Base-by-base conservation (phyloP, 2,888 invertebrate species). In the Steinernema hermaphroditum region DNA sequence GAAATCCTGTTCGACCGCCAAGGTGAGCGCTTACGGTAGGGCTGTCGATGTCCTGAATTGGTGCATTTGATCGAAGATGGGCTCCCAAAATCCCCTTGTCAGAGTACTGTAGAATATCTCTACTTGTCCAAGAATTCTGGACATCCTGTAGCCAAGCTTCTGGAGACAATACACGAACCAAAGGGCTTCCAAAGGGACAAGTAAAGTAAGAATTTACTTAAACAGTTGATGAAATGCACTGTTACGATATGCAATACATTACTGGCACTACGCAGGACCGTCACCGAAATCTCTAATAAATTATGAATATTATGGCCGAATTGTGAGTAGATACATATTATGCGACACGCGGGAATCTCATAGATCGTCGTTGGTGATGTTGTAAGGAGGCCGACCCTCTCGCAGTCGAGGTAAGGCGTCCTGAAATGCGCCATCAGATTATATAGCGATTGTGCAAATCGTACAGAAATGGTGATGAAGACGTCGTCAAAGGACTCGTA, bases 381-480 rank as follows among this genome's bases (percentile, higher is more conserved):
- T 62, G 62, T 22, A 50, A 4, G 34, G 62, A 6, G 62, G 62
- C 32, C 62, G 32, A n/a, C 62, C 29, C 32, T 62, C 62, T 9
- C 62, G 62, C 8, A 62, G 62, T 24, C 62, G 62, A 14, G 62
- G 62, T 2, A 62, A 29, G 4, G 62, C 62, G 62, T 62, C 62
- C 62, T 62, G 34, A 37, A 37, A 8, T 37, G 4, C 6, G 37
- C n/a, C n/a, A n/a, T n/a, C n/a, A n/a, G n/a, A n/a, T n/a, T n/a
- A n/a, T n/a, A n/a, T n/a, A 71, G 0, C 37, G 57, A 32, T 72
- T 62, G 24, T 43, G 44, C 16, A 44, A 41, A 24, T 50, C 78
- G 74, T 70, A 81, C 82, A 74, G 83, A 81, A 69, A 83, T 83
- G 16, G 82, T 80, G n/a, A 80, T 83, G 43, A 80, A 80, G 57